phyloP scores from a whole-genome alignment of 2,888 invertebrate genomes.

The Megastigmus dorsalis region DNA sequence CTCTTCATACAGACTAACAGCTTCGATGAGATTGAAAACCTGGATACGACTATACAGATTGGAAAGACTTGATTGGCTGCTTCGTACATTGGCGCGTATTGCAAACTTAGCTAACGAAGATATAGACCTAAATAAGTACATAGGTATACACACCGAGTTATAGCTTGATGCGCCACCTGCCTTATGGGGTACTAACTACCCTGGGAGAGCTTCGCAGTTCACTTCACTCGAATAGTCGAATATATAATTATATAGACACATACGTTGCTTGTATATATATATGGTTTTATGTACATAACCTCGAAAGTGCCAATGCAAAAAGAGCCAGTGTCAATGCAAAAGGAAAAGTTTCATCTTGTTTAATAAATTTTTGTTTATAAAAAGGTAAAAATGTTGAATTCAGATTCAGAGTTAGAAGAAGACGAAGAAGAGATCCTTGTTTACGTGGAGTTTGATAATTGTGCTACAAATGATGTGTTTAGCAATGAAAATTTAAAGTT shows the following conservation, averaged over 20 bases:
- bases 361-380: conserved; percentile 8
- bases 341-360: background rate
- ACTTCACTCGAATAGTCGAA: too few relatives aligned
- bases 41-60: background rate
- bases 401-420: conserved; percentile 68
- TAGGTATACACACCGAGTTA: too few relatives aligned
- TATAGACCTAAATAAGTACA: too few relatives aligned
- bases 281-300: conserved; percentile 23
- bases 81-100: conserved; percentile 38
- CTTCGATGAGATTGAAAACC: background rate
- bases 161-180: too few relatives aligned
- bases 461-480: conserved; percentile 73
- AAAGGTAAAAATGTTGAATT: conserved; percentile 42
- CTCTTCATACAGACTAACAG: background rate
- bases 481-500: conserved; percentile 76
- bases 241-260: too few relatives aligned
- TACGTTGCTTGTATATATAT: too few relatives aligned
- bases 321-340: too few relatives aligned
- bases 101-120: background rate
- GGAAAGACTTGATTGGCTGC: conserved; percentile 13
- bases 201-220: too few relatives aligned
- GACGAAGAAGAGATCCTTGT: conserved; percentile 79
- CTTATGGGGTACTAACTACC: too few relatives aligned
- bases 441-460: conserved; percentile 79
- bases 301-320: background rate